Evolutionary conservation across 2,888 invertebrate genomes (phyloP).

Genomic region (Tetanocera ferruginea): DNA sequence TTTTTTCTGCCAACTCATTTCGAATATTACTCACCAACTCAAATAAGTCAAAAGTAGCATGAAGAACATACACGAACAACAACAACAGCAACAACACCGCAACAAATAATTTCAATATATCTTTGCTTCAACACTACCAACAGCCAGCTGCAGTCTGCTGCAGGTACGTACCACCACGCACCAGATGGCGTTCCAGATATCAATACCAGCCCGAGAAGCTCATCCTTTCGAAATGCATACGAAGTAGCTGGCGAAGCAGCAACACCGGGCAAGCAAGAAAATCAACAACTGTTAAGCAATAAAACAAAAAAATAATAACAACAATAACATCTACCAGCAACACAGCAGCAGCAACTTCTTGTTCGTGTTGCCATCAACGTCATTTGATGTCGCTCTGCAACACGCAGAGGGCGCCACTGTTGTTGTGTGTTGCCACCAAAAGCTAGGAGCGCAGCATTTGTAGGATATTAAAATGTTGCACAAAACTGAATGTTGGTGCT

Average conservation of each 20-base stretch:
- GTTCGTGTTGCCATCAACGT: slow-evolving; percentile 9
- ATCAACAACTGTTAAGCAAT: slow-evolving; percentile 14
- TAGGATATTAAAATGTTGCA: slow-evolving; percentile 24
- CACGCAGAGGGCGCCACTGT: slow-evolving; percentile 59
- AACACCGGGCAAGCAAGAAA: slow-evolving; percentile 26
- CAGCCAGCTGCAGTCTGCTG: slow-evolving; percentile 19
- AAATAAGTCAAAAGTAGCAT: not conserved
- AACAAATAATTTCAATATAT: not conserved
- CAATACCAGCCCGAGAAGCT: not conserved
- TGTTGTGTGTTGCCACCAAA: slow-evolving; percentile 68
- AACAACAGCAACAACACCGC: not conserved
- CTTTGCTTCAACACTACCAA: not conserved
- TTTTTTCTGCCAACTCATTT: not conserved
- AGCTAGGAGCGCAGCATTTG: slow-evolving; percentile 53
- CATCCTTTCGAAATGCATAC: slow-evolving; percentile 24
- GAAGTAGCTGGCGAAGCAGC: not conserved
- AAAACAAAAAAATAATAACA: not conserved
- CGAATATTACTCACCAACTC: not conserved
- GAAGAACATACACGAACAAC: not conserved
- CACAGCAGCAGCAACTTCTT: slow-evolving; percentile 45
- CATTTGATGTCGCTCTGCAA: slow-evolving; percentile 29
- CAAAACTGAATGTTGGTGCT: slow-evolving; percentile 1
- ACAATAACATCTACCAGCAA: not conserved
- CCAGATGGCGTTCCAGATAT: slow-evolving; percentile 4
- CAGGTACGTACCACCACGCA: slow-evolving; percentile 17